Base-by-base conservation (phyloP, 2,888 invertebrate species). In the Thera obeliscata region DNA sequence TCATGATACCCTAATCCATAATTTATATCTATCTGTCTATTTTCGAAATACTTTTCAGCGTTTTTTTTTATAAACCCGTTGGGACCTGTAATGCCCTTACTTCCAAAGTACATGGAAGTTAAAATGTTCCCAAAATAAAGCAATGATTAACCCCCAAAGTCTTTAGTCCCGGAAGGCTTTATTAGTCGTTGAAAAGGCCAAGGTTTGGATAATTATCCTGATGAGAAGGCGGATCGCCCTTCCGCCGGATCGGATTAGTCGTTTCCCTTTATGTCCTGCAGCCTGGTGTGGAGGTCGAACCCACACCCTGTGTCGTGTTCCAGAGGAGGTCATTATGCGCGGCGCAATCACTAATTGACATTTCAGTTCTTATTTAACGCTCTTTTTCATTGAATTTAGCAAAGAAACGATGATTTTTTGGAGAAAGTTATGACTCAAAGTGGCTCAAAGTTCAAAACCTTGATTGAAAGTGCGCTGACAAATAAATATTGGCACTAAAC, bases 171-270 rank as follows among this genome's bases (percentile, higher is more conserved):
- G 71, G 71, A 71, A 71, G 70, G 49, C 64, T 67, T 70, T 73
- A 73, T 69, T 73, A 74, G 60, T 65, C 62, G 69, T 48, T 63
- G 75, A 76, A 74, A 70, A 72, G 66, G 72, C 69, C 65, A 69
- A 71, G 69, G 72, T 73, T 48, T 33, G 63, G 60, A 74, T 77
- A 79, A 79, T 79, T 78, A 77, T 76, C 75, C 77, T 78, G 74
- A 78, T 76, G 78, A 78, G 79, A 65, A 74, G 78, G 77, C 75
- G 73, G 78, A 78, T 78, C 73, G 76, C 74, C 78, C 75, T 76
- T 74, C 54, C 57, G 41, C 64, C 52, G 62, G 69, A 73, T 71
- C 70, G 71, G 71, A 76, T 74, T 71, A 76, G 71, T 60, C 71
- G 70, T 62, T 72, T 69, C 63, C 71, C 66, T 74, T 74, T 76